phyloP scores from a whole-genome alignment of 2,888 invertebrate species.

The Halocaridina rubra region DNA sequence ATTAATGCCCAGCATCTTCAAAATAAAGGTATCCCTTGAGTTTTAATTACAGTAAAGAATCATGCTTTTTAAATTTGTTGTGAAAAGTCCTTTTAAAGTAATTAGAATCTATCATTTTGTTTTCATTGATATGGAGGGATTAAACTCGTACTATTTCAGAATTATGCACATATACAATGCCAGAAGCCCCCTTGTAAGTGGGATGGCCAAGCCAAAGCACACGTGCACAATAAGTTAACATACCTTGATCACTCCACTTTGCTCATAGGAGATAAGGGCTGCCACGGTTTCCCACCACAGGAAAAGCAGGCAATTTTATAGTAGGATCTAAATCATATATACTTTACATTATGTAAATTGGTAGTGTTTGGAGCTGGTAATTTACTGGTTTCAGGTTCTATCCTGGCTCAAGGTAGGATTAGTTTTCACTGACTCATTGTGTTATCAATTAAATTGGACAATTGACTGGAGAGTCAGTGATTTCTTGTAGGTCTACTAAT shows the following conservation, averaged over 20 bases:
- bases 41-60: background rate
- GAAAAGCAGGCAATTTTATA: background rate
- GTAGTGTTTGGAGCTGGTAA: too few species aligned
- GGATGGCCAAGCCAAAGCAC: too few species aligned
- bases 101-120: background rate
- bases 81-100: too few species aligned
- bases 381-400: background rate
- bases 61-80: background rate
- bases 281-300: background rate
- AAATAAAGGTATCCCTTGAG: slow-evolving; percentile 24
- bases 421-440: too few species aligned
- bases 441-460: too few species aligned
- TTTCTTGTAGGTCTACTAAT: too few species aligned
- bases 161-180: background rate
- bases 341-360: too few species aligned
- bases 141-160: background rate
- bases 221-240: too few species aligned
- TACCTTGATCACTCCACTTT: too few species aligned
- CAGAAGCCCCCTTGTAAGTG: background rate
- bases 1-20: slow-evolving; percentile 43
- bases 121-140: background rate
- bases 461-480: too few species aligned
- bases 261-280: background rate
- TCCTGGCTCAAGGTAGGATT: too few species aligned
- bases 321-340: background rate